phyloP scores from a whole-genome alignment of 1,140 invertebrate genomes.

The Thalassaphorura encarpata region DNA sequence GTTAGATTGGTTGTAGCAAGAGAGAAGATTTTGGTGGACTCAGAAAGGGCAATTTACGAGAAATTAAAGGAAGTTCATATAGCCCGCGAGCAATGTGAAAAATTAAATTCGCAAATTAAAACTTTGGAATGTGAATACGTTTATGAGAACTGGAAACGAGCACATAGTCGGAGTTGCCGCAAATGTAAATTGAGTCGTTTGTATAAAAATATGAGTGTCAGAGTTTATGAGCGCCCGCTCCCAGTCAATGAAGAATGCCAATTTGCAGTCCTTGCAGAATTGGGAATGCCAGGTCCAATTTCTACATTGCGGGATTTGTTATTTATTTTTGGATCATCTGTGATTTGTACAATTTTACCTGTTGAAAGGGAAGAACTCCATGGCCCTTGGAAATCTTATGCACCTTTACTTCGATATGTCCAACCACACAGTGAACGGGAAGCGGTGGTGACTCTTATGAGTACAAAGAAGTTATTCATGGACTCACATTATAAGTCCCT shows the following conservation, averaged over 20 bases:
- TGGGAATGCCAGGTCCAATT: conserved; percentile 10
- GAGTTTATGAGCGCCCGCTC: conserved; percentile 6
- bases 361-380: not conserved
- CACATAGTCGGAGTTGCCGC: not conserved
- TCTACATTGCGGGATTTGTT: conserved; percentile 4
- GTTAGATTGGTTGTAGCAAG: not conserved
- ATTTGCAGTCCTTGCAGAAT: conserved; percentile 16
- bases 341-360: not conserved
- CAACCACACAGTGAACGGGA: not conserved
- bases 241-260: not conserved
- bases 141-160: conserved; percentile 4
- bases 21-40: not conserved
- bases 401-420: not conserved
- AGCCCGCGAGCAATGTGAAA: not conserved
- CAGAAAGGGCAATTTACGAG: not conserved
- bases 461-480: conserved; percentile 3
- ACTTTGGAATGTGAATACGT: conserved; percentile 8
- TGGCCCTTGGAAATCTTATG: not conserved
- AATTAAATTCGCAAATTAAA: not conserved
- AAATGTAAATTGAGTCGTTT: not conserved
- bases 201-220: not conserved
- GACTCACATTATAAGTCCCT: conserved; percentile 1
- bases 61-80: not conserved
- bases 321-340: not conserved
- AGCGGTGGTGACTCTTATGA: not conserved